Percentiles rank a stretch among this genome's conserved stretches.
Evolutionary conservation across 64 coral and sea anemone species (phyloP).

Genomic region (Montipora foliosa): DNA sequence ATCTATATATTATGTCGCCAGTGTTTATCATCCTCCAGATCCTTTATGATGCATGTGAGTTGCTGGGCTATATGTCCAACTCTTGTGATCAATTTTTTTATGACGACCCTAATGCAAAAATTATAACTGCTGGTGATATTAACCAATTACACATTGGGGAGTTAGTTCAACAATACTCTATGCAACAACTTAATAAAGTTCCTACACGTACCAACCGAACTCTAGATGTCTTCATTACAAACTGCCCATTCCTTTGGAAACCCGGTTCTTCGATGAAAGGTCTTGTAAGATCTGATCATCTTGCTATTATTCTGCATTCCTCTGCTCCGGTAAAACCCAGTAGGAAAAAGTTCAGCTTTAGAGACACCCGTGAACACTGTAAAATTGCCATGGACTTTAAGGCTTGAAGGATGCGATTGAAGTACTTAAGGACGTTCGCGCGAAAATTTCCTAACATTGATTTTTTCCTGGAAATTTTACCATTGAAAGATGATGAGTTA

Average conservation of each 20-base stretch:
- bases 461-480: too few relatives aligned
- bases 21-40: constrained; percentile 72
- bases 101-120: constrained; percentile 66
- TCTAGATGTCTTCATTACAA: constrained; percentile 70
- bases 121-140: constrained; percentile 66
- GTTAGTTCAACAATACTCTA: constrained; percentile 36
- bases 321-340: constrained; percentile 24
- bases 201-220: constrained; percentile 51
- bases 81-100: constrained; percentile 44
- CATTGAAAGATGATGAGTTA: too few relatives aligned
- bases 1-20: not conserved
- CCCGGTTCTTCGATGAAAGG: constrained; percentile 2
- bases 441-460: too few relatives aligned
- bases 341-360: constrained; percentile 43
- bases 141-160: constrained; percentile 63
- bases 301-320: constrained; percentile 27
- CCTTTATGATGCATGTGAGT: constrained; percentile 47
- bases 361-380: constrained; percentile 35
- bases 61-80: constrained; percentile 47
- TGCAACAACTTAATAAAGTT: constrained; percentile 50
- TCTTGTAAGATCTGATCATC: constrained; percentile 65
- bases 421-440: not conserved
- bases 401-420: constrained; percentile 15
- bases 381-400: constrained; percentile 60
- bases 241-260: constrained; percentile 67